These are phyloP conservation scores for Rhingia campestris DNA, from an alignment of 2,888 invertebrate genomes.

Conservation along the genomic window DNA sequence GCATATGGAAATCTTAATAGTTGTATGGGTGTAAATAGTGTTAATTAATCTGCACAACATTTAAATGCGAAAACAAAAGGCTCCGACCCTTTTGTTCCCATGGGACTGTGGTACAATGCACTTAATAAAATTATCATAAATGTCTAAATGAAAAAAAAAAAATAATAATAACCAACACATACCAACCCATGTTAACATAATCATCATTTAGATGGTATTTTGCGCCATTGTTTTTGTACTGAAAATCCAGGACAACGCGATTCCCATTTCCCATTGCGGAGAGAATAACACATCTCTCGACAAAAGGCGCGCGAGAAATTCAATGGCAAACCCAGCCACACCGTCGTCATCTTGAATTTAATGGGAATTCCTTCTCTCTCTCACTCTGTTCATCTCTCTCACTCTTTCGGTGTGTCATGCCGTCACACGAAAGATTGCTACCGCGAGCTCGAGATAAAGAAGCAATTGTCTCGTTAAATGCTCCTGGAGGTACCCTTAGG, in stretches of 20 bases:
- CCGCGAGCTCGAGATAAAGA: constrained; percentile 63
- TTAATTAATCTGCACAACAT: constrained; percentile 59
- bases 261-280: constrained; percentile 57
- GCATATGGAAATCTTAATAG: constrained; percentile 17
- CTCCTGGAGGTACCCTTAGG: constrained; percentile 52
- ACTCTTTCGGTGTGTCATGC: constrained; percentile 4
- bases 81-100: constrained; percentile 22
- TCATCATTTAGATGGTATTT: constrained; percentile 56
- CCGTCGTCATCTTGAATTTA: constrained; percentile 36
- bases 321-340: constrained; percentile 38
- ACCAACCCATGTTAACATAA: constrained; percentile 56
- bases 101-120: constrained; percentile 31
- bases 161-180: neutral
- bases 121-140: constrained; percentile 64
- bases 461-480: constrained; percentile 69
- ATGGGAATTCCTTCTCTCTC: constrained; percentile 51
- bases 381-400: no score
- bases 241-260: constrained; percentile 44
- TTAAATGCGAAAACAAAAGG: constrained; percentile 45
- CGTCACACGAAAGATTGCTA: constrained; percentile 41
- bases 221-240: constrained; percentile 48
- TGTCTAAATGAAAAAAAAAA: constrained; percentile 29
- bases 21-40: constrained; percentile 21
- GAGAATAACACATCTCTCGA: neutral
- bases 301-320: constrained; percentile 36